Evolutionary conservation across 1,140 invertebrate species (phyloP), one percentile per base, ranked within the genome.

Genomic region (Dendrolimus kikuchii): DNA sequence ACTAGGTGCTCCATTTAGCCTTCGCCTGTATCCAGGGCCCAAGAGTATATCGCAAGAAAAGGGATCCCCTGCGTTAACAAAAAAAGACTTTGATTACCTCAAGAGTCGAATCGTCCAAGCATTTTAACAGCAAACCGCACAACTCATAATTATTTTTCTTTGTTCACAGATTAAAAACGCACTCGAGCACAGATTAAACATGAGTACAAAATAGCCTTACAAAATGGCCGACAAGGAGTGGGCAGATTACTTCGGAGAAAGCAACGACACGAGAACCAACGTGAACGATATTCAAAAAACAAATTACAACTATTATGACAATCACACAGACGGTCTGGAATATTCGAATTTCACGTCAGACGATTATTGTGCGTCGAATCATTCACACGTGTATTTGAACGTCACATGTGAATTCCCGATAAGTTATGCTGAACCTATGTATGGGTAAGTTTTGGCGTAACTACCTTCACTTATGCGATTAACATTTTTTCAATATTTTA

Each of bases 371-470:
- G 55, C 67, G 5, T 81, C 81, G 3, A 86, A 86, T 40, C 64
- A 75, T 53, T 82, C 81, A 0, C 82, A 83, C 38, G 70, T 72
- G 1, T 88, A 83, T 57, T 65, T 92, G 48, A 93, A 92, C 70
- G 89, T 93, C 0, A 92, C 92, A 0, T 88, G 86, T 46, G 91
- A 92, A 57, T 83, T 92, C 57, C 92, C 92, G 3, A 90, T 94
- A 40, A 85, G 90, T 39, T 93, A 93, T 76, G 93, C 91, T 0
- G 82, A 90, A 42, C 90, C 90, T 52, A 89, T 92, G 82, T 93
- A 94, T 75, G 93, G 94, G 53, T 86, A 53, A 80, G 80, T 79
- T 38, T 44, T 40, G 23, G 23, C 23, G 23, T 23, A 23, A 23
- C 23, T 23, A 23, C 23, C 23, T 23, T 23, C 23, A 23, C 3